Conservation (phyloP, 2,113 vertebrate species). For the Tinamus guttatus region DNA sequence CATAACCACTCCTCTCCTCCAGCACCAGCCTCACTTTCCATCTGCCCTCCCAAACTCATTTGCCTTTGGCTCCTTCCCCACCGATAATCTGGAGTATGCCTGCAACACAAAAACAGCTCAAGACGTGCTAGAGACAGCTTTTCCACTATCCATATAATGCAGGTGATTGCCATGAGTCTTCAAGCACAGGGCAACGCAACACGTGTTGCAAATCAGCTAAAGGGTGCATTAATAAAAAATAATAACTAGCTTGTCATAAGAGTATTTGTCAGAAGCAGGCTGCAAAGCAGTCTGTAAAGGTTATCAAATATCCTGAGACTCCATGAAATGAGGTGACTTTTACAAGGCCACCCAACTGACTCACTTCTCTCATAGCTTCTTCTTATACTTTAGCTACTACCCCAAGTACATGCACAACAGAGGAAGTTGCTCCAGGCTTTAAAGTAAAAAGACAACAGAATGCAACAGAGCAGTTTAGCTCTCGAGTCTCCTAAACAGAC, state of each 20-base stretch:
- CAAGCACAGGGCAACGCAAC: neutral
- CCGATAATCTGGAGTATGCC: neutral
- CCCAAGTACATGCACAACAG: rapidly evolving
- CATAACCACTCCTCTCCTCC: neutral
- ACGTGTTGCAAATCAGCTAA: neutral
- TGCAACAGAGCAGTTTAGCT: neutral
- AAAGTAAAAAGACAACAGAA: neutral
- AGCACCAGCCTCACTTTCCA: neutral
- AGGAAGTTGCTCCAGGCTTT: neutral
- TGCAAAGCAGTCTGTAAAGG: neutral
- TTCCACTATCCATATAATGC: neutral
- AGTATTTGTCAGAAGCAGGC: neutral
- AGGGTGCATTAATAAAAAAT: too few species aligned
- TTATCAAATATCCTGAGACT: neutral
- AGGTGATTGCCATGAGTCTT: neutral
- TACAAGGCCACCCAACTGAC: neutral
- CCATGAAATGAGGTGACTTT: neutral
- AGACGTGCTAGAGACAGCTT: neutral
- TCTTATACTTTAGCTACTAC: neutral
- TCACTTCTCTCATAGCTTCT: neutral
- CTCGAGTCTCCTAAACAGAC: neutral
- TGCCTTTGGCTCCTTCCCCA: neutral
- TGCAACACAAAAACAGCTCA: neutral
- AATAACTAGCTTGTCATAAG: neutral
- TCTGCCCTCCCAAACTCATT: neutral